These are phyloP conservation scores for Pogoniulus pusillus DNA, from an alignment of 2,797 vertebrate genomes.

Conservation along the genomic window DNA sequence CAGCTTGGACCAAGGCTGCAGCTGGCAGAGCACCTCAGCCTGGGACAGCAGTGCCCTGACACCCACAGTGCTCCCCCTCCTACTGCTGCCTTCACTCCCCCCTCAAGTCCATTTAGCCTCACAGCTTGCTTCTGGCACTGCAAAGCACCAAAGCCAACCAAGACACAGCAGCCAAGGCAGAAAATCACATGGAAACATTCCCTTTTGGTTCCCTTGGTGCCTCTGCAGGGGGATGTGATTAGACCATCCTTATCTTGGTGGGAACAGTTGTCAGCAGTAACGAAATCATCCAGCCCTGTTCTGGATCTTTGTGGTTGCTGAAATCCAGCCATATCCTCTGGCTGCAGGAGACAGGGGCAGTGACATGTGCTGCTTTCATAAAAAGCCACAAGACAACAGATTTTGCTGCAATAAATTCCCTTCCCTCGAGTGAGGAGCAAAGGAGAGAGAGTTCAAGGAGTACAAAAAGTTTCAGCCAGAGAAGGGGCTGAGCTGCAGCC, in stretches of 20 bases:
- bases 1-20: not conserved
- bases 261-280: constrained; percentile 64
- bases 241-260: constrained; percentile 59
- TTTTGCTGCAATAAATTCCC: constrained; percentile 39
- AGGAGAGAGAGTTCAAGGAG: constrained; percentile 45
- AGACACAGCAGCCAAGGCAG: not conserved
- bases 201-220: not conserved
- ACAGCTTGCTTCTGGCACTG: constrained; percentile 1
- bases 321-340: constrained; percentile 65
- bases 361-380: constrained; percentile 59
- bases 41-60: not conserved
- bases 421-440: not conserved
- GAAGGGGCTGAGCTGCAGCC: not conserved
- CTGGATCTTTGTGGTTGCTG: constrained; percentile 16
- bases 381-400: constrained; percentile 57
- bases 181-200: constrained; percentile 15
- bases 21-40: not conserved
- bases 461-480: not conserved
- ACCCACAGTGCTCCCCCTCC: fast-evolving
- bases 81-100: not conserved
- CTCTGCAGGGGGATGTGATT: constrained; percentile 23
- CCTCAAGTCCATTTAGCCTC: not conserved
- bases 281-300: constrained; percentile 61
- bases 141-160: not conserved
- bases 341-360: constrained; percentile 53